Conservation (phyloP, 2,888 invertebrate species). For the Philhelius pedissequus region DNA sequence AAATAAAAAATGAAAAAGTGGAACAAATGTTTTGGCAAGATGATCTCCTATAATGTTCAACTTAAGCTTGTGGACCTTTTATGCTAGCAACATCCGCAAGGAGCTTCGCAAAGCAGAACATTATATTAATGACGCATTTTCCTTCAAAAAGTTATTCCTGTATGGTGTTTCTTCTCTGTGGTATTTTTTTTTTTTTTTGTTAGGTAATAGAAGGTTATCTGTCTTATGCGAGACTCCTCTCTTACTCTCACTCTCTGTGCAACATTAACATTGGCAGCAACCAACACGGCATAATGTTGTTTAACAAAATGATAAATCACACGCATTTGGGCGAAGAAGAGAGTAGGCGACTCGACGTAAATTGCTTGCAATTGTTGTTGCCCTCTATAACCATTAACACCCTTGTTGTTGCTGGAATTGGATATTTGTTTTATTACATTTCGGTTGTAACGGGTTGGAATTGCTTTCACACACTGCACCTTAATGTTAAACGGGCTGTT, state of each 20-base stretch:
- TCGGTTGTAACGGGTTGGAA: background rate
- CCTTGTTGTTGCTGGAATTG: background rate
- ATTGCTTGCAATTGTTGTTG: slow-evolving; percentile 30
- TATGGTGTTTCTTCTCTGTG: slow-evolving; percentile 29
- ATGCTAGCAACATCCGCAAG: slow-evolving; percentile 46
- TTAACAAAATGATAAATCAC: slow-evolving; percentile 53
- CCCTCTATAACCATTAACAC: slow-evolving; percentile 33
- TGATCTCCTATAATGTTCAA: slow-evolving; percentile 65
- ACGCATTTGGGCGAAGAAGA: slow-evolving; percentile 20
- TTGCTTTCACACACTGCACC: background rate
- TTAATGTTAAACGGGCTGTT: slow-evolving; percentile 17
- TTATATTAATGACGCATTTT: slow-evolving; percentile 67
- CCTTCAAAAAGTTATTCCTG: slow-evolving; percentile 39
- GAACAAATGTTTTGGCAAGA: slow-evolving; percentile 68
- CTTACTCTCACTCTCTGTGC: background rate
- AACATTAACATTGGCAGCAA: background rate
- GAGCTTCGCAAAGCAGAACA: slow-evolving; percentile 48
- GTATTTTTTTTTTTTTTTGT: background rate
- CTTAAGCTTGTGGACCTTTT: slow-evolving; percentile 62
- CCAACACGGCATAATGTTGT: slow-evolving; percentile 16
- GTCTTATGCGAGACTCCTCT: background rate
- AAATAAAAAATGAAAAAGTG: slow-evolving; percentile 47
- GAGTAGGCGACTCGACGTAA: background rate
- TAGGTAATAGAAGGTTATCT: slow-evolving; percentile 1
- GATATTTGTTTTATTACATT: background rate